Evolutionary conservation across 2,113 vertebrate species (phyloP), one percentile per base, ranked within the genome.

Genomic region (Telmatochromis sp.): DNA sequence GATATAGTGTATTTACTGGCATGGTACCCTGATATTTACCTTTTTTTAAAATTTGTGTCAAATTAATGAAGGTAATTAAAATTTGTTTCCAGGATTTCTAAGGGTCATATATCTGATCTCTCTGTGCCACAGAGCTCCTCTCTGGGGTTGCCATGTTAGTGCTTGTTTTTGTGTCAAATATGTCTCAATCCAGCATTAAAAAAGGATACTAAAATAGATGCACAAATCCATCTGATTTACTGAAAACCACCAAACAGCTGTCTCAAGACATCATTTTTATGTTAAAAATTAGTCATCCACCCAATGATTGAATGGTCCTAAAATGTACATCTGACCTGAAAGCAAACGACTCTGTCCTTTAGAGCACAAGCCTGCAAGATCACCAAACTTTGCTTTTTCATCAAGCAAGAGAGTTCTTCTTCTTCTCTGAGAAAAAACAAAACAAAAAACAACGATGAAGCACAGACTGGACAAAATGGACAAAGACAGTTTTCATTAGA

Each of bases 1-100:
- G 68, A 3, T 23, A 2, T 45, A 26, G n/a, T 15, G 21, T 45
- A 42, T 73, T 45, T 45, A 73, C 21, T 45, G 13, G 40, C 40
- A 10, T 26, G 21, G 21, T 45, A 73, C 40, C 21, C 14, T 26
- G 21, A 45, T 26, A 45, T 45, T 17, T 26, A 5, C 8, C 37
- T 13, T 45, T 40, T 40, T 26, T 0, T 0, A 5, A 40, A 1
- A 54, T 6, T 60, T 60, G 1, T n/a, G 17, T 37, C 1, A 65
- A 68, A 68, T 68, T 40, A 68, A 26, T 45, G n/a, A 73, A 45
- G 70, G 14, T 28, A 7, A 28, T 47, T 47, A 19, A 47, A 75
- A 47, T 47, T 17, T 75, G 9, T 28, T 75, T 45, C 4, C 42
- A 47, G 13, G 0, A 75, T 75, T 75, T 47, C 26, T 28, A 26